Evolutionary conservation across 2,797 vertebrate genomes (phyloP).

Genomic region (Brotogeris chrysoptera): DNA sequence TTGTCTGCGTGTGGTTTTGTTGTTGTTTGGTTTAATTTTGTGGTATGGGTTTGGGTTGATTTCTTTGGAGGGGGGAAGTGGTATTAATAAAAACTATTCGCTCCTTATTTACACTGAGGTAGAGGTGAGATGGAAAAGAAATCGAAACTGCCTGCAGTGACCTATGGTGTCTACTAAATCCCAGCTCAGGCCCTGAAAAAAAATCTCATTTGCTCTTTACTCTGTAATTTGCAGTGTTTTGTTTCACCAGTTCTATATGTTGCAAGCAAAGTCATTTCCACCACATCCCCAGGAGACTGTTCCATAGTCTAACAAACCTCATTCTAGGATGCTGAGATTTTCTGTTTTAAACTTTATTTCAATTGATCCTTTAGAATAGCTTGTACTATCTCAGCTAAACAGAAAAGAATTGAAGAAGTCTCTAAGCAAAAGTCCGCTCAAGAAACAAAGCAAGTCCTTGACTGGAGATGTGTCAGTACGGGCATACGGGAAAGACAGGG

Average conservation of each 20-base stretch:
- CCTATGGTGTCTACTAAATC: background rate
- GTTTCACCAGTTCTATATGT: background rate
- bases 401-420: background rate
- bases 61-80: background rate
- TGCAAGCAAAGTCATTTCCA: constrained; percentile 1
- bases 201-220: background rate
- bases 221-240: background rate
- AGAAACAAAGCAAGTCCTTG: background rate
- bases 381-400: background rate
- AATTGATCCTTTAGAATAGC: background rate
- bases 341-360: background rate
- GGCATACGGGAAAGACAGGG: background rate
- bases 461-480: background rate
- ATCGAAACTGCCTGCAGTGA: background rate
- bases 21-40: background rate
- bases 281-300: background rate
- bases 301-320: background rate
- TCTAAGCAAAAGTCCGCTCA: background rate
- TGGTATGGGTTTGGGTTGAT: background rate
- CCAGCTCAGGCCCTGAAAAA: background rate
- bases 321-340: background rate
- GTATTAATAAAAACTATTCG: background rate
- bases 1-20: background rate
- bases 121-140: background rate
- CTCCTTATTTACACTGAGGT: background rate